Base-by-base conservation (phyloP, 2,113 vertebrate genomes). In the Procavia capensis region DNA sequence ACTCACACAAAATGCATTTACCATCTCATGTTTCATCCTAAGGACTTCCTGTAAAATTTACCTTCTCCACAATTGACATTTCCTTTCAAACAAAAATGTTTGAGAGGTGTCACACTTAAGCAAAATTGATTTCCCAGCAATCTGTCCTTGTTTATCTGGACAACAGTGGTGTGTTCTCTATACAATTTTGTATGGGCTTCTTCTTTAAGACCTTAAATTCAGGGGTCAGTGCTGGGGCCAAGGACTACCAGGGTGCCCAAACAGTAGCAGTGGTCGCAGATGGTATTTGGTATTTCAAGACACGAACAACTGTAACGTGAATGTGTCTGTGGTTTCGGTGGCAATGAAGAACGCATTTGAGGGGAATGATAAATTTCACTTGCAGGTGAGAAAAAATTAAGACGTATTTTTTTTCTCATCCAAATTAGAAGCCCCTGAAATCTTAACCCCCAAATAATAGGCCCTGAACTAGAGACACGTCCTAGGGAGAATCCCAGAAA, bases 331-430 rank as follows among this genome's bases (percentile, higher is more conserved):
- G 70, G 57, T 36, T 70, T 74, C 25, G 68, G 17, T 19, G 10
- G 14, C 9, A 8, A 45, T 34, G 72, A 45, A 39, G 85, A 39
- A 34, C 6, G 1, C 19, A 2, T n/a, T n/a, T 54, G 45, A 91
- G 75, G 57, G 29, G 34, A 90, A 34, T 29, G 3, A 24, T 45
- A 39, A 64, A 61, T 66, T 90, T 92, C 78, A 50, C 20, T 36
- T 66, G 64, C 36, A 85, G 2, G 16, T 34, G 47, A 80, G 20
- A 81, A 64, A 92, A 96, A 96, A 61, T 22, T 63, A 90, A 81
- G 59, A 43, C 36, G 5, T 59, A 22, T 3, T 74, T 93, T 79
- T 10, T n/a, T 41, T 61, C 41, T 64, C 25, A 76, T 64, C 50
- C 9, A 61, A 75, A 90, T 84, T 64, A 36, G 2, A 22, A 39